These are phyloP conservation scores for Herpailurus yagouaroundi DNA, from an alignment of 2,113 vertebrate species.

Conservation along the genomic window DNA sequence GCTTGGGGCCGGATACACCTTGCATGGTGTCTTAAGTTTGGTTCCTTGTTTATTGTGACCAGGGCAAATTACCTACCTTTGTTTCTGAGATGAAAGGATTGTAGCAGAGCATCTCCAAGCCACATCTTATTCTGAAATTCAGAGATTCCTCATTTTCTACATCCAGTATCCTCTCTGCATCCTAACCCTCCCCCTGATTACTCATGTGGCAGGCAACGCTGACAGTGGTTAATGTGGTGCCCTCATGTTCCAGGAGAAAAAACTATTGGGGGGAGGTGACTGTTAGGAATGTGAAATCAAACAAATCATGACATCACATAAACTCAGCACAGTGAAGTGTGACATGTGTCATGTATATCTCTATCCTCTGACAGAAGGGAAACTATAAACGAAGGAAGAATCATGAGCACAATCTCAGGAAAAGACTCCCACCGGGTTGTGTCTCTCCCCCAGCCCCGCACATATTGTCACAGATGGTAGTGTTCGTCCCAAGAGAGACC, in stretches of 20 bases:
- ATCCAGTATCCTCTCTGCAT: no score
- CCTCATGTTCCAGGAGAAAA: neutral
- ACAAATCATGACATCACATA: neutral
- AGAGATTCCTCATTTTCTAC: neutral
- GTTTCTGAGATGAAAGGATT: neutral
- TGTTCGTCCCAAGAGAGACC: neutral
- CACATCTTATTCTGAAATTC: neutral
- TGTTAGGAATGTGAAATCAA: neutral
- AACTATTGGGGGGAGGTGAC: neutral
- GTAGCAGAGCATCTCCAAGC: neutral
- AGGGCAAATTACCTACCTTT: neutral
- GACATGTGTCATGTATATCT: neutral
- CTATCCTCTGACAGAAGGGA: neutral
- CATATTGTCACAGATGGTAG: neutral
- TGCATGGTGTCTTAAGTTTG: neutral
- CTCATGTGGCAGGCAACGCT: neutral
- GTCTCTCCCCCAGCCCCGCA: fast-evolving
- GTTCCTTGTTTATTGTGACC: neutral
- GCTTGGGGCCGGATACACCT: neutral
- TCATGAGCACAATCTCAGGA: neutral
- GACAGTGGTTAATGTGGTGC: neutral
- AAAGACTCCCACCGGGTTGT: neutral
- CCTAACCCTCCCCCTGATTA: fast-evolving
- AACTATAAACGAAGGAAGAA: neutral
- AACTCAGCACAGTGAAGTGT: neutral